Percentiles rank a stretch among this genome's conserved stretches.
Evolutionary conservation across 2,888 invertebrate species (phyloP).

Genomic region (Euphydryas editha): DNA sequence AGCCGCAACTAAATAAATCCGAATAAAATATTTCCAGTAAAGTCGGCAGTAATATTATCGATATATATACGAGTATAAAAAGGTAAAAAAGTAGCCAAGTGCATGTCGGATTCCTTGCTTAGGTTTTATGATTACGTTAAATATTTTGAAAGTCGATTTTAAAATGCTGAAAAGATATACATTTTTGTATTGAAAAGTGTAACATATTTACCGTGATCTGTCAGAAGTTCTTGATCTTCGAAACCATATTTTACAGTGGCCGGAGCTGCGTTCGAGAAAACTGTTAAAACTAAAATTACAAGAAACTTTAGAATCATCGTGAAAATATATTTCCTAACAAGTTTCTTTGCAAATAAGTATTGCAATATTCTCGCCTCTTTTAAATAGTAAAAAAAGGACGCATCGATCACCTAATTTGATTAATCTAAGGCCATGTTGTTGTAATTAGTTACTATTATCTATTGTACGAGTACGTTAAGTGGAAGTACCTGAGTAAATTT

Average conservation of each 20-base stretch:
- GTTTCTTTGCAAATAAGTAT: slow-evolving; percentile 40
- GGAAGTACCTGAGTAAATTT: too few species aligned
- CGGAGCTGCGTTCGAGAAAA: slow-evolving; percentile 36
- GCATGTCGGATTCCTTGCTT: too few species aligned
- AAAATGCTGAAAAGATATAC: neutral
- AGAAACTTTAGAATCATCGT: slow-evolving; percentile 15
- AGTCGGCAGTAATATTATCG: too few species aligned
- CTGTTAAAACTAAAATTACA: slow-evolving; percentile 37
- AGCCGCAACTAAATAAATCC: too few species aligned
- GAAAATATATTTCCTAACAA: slow-evolving; percentile 3
- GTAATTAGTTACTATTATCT: slow-evolving; percentile 38
- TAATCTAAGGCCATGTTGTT: slow-evolving; percentile 54
- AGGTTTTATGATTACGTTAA: too few species aligned
- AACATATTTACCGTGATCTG: slow-evolving; percentile 17
- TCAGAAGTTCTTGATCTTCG: slow-evolving; percentile 6
- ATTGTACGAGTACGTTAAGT: neutral
- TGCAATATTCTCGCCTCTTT: slow-evolving; percentile 44
- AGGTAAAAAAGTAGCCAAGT: too few species aligned
- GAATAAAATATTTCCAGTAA: too few species aligned
- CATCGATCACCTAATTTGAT: slow-evolving; percentile 71
- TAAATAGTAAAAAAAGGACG: slow-evolving; percentile 36
- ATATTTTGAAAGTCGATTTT: too few species aligned
- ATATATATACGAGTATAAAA: too few species aligned
- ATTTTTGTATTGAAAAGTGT: neutral
- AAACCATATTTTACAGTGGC: slow-evolving; percentile 15